phyloP scores from a whole-genome alignment of 2,797 vertebrate genomes.

The Micropoecilia bifurca region DNA sequence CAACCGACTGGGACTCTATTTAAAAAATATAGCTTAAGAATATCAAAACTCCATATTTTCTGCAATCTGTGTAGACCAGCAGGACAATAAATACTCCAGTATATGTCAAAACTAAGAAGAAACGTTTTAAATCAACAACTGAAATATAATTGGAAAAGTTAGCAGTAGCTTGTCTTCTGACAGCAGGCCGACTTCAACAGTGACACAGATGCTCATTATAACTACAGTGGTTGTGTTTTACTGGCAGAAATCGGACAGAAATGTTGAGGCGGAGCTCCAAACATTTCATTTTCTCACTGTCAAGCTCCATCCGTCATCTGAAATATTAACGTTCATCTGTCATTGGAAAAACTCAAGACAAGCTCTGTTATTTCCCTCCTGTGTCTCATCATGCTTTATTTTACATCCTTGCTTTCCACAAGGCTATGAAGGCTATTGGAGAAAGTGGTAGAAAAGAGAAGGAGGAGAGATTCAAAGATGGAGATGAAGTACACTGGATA shows the following conservation, averaged over 20 bases:
- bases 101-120: neutral
- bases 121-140: neutral
- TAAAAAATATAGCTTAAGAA: neutral
- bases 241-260: constrained; percentile 21
- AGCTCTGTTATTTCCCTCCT: constrained; percentile 8
- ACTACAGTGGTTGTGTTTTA: constrained; percentile 21
- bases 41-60: neutral
- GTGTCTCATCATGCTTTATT: constrained; percentile 18
- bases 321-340: constrained; percentile 41
- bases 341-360: constrained; percentile 18
- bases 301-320: constrained; percentile 36
- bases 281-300: constrained; percentile 38
- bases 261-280: constrained; percentile 17
- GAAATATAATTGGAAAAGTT: neutral
- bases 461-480: constrained; percentile 1
- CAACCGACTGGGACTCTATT: neutral
- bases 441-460: neutral
- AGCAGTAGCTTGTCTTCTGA: constrained; percentile 2
- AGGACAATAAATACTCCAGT: neutral
- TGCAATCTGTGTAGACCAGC: neutral
- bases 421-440: neutral
- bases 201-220: constrained; percentile 20
- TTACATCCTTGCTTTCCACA: neutral
- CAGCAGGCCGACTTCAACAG: constrained; percentile 25
- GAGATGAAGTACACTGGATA: neutral